These are phyloP conservation scores for Diorhabda sublineata DNA, from an alignment of 1,140 invertebrate genomes.

Conservation along the genomic window DNA sequence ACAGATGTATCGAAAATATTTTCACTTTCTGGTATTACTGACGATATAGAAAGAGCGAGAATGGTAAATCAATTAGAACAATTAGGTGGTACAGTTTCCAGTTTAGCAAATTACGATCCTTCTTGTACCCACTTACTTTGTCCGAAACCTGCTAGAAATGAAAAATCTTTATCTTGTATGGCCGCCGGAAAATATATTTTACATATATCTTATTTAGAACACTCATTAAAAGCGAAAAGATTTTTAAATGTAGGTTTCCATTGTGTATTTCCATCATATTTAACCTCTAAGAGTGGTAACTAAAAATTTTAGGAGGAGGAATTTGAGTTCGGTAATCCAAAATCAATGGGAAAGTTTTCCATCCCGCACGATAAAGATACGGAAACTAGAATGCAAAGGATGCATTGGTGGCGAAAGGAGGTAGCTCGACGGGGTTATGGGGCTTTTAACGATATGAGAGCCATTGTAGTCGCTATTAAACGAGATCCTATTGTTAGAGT, in stretches of 20 bases:
- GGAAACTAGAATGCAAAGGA: constrained; percentile 54
- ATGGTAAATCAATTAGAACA: constrained; percentile 34
- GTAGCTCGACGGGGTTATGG: constrained; percentile 48
- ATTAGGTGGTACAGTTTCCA: constrained; percentile 65
- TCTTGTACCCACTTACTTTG: constrained; percentile 75
- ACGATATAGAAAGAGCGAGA: constrained; percentile 13
- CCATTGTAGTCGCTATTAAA: constrained; percentile 64
- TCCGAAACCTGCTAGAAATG: constrained; percentile 68
- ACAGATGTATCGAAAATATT: constrained; percentile 29
- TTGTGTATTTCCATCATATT: background rate
- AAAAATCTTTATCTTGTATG: constrained; percentile 79
- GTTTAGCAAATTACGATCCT: constrained; percentile 59
- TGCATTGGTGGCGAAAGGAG: constrained; percentile 61
- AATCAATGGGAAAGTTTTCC: constrained; percentile 50
- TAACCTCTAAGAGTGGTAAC: background rate
- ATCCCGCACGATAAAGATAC: constrained; percentile 47
- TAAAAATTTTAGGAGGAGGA: constrained; percentile 60
- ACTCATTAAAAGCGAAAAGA: constrained; percentile 56
- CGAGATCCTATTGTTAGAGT: constrained; percentile 63
- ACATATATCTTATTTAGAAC: constrained; percentile 70
- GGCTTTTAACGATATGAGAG: constrained; percentile 65
- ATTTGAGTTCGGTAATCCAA: constrained; percentile 73
- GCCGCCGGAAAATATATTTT: constrained; percentile 85
- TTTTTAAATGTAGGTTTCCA: constrained; percentile 63
- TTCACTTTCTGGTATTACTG: constrained; percentile 39